These are phyloP conservation scores for Thera britannica DNA, from an alignment of 2,888 invertebrate genomes.

Conservation along the genomic window DNA sequence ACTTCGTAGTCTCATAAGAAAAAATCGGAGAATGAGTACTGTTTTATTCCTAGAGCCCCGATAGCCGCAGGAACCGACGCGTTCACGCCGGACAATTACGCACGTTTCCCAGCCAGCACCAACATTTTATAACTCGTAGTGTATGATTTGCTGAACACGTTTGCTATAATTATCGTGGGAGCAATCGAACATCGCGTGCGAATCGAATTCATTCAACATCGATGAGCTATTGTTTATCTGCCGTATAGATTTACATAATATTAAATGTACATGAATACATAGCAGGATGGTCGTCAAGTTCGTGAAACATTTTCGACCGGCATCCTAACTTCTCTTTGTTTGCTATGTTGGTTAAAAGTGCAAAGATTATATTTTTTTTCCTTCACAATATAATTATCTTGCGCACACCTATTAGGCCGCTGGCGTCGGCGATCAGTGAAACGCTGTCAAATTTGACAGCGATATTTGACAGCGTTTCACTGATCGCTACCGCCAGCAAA, in stretches of 20 bases:
- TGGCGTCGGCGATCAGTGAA: no score
- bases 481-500: no score
- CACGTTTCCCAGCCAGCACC: slow-evolving; percentile 63
- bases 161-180: slow-evolving; percentile 80
- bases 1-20: no score
- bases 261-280: neutral
- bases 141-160: slow-evolving; percentile 79
- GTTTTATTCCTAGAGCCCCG: slow-evolving; percentile 67
- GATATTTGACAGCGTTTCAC: no score
- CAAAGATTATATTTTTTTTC: no score
- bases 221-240: slow-evolving; percentile 53
- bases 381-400: no score
- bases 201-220: slow-evolving; percentile 60
- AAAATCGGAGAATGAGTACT: slow-evolving; percentile 59
- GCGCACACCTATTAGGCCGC: no score
- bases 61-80: slow-evolving; percentile 74
- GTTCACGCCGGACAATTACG: slow-evolving; percentile 82
- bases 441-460: no score
- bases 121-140: slow-evolving; percentile 79
- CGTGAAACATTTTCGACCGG: no score
- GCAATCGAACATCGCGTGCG: slow-evolving; percentile 62
- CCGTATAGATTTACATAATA: slow-evolving; percentile 15
- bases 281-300: no score
- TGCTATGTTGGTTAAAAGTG: no score
- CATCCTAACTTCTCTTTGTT: no score